phyloP scores from a whole-genome alignment of 2,797 vertebrate genomes.

The Protonibea diacanthus region DNA sequence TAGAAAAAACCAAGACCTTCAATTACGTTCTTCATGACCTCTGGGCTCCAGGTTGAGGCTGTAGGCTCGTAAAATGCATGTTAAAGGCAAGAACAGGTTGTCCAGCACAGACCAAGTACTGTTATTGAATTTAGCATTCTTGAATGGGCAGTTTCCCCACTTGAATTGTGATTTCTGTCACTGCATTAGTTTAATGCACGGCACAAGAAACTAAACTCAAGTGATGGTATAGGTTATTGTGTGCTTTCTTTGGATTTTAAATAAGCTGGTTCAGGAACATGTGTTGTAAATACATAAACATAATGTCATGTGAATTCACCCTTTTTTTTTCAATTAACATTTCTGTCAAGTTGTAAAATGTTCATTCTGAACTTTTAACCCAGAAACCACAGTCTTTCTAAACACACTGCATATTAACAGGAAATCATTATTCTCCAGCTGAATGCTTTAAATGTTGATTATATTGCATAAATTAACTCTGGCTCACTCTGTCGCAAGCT shows the following conservation, averaged over 20 bases:
- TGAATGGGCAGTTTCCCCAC: background rate
- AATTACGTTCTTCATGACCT: slow-evolving; percentile 57
- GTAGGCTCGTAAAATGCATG: slow-evolving; percentile 46
- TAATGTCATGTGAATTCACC: background rate
- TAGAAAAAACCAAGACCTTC: slow-evolving; percentile 54
- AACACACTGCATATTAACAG: background rate
- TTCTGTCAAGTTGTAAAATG: background rate
- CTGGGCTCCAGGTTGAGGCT: slow-evolving; percentile 42
- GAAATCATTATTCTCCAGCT: background rate
- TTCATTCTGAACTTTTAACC: background rate
- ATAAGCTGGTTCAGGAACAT: background rate
- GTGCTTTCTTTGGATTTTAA: background rate
- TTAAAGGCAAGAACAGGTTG: slow-evolving; percentile 49
- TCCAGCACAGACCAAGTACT: slow-evolving; percentile 8
- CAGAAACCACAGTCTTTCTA: background rate
- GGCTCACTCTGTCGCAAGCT: background rate
- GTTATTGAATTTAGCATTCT: slow-evolving; percentile 3
- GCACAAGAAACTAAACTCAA: background rate
- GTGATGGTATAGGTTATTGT: background rate
- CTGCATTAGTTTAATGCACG: background rate
- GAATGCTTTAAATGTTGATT: background rate
- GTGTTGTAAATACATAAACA: background rate
- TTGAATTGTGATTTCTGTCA: background rate
- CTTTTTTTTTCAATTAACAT: background rate
- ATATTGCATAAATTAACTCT: background rate